Evolutionary conservation across 2,797 vertebrate species (phyloP).

Genomic region (Phaenicophaeus curvirostris): DNA sequence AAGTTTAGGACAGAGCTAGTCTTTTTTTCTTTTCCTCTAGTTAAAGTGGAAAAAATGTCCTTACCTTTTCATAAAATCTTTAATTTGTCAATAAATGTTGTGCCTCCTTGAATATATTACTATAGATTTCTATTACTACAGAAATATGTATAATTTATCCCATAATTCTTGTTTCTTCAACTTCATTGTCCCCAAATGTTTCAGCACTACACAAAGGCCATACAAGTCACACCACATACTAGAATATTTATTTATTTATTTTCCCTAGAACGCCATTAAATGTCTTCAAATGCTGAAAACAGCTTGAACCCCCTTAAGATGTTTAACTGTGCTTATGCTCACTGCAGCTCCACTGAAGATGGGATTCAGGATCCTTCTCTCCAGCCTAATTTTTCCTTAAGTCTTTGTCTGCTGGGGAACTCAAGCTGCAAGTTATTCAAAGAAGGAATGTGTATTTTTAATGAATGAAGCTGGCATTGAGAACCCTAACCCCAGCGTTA

Average conservation of each 20-base stretch:
- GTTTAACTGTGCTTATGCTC: not conserved
- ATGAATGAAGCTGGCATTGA: not conserved
- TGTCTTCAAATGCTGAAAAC: not conserved
- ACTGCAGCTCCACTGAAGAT: not conserved
- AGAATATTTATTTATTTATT: not conserved
- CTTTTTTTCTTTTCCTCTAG: not conserved
- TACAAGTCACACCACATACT: not conserved
- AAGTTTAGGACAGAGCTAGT: not conserved
- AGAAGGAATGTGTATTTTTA: not conserved
- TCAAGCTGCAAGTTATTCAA: not conserved
- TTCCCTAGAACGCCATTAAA: not conserved
- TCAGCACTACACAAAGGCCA: not conserved
- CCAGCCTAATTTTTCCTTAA: not conserved
- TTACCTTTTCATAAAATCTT: not conserved
- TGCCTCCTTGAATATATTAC: not conserved
- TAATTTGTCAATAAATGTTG: not conserved
- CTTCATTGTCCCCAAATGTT: not conserved
- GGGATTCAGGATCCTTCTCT: not conserved
- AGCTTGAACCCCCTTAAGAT: not conserved
- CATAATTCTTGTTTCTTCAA: not conserved
- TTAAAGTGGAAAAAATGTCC: not conserved
- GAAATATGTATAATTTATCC: not conserved
- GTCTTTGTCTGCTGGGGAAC: not conserved
- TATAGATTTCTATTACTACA: not conserved
- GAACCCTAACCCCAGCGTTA: not conserved